Conservation (phyloP, 2,113 vertebrate species). For the Saccopteryx bilineata region DNA sequence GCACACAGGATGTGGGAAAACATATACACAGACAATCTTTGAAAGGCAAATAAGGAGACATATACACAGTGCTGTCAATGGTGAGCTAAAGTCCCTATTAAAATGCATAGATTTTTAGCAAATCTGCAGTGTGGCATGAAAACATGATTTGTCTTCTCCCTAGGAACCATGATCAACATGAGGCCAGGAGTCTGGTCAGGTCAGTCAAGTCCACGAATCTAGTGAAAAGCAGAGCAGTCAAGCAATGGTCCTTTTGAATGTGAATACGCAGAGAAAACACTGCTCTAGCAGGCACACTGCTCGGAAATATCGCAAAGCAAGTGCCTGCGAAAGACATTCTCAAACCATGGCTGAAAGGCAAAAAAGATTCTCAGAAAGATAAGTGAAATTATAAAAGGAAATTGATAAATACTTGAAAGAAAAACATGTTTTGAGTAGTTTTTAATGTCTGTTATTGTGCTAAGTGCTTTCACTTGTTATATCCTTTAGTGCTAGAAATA, state of each 20-base stretch:
- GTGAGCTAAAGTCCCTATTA: not conserved
- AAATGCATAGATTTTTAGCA: not conserved
- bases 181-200: not conserved
- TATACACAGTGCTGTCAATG: not conserved
- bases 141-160: not conserved
- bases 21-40: not conserved
- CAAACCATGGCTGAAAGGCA: not conserved
- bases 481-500: not conserved
- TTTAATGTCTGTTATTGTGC: not conserved
- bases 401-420: not conserved
- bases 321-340: not conserved
- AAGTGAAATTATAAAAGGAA: constrained; percentile 32
- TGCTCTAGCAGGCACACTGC: not conserved
- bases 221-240: not conserved
- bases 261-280: not conserved
- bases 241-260: not conserved
- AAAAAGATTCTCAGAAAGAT: not conserved
- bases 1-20: not conserved
- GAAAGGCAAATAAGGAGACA: constrained; percentile 35
- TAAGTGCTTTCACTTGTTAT: not conserved
- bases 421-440: not conserved
- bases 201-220: not conserved
- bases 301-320: not conserved
- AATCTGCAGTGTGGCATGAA: not conserved
- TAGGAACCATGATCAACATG: accelerated